phyloP scores from a whole-genome alignment of 2,888 invertebrate genomes.

The Acanthacorydalis orientalis region DNA sequence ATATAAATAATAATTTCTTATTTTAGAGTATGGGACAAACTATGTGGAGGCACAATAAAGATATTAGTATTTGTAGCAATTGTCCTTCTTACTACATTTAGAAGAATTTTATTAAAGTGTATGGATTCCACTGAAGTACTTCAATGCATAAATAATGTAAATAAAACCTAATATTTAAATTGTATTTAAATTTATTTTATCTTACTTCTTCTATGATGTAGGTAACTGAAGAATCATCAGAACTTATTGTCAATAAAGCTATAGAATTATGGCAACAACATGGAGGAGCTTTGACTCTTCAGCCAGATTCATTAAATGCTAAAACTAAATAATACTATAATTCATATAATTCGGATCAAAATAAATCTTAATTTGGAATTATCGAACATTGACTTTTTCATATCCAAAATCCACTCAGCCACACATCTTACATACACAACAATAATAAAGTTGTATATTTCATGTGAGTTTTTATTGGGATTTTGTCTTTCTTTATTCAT shows the following conservation, averaged over 20 bases:
- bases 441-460: too few relatives aligned
- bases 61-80: slow-evolving; percentile 65
- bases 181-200: slow-evolving; percentile 2
- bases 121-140: slow-evolving; percentile 39
- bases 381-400: too few relatives aligned
- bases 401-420: too few relatives aligned
- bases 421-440: too few relatives aligned
- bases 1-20: slow-evolving; percentile 3
- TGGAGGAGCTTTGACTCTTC: slow-evolving; percentile 36
- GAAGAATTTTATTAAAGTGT: slow-evolving; percentile 46
- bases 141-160: slow-evolving; percentile 50
- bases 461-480: too few relatives aligned
- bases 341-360: too few relatives aligned
- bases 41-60: slow-evolving; percentile 70
- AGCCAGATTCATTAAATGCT: slow-evolving; percentile 7
- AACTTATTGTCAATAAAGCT: slow-evolving; percentile 69
- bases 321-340: too few relatives aligned
- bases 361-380: too few relatives aligned
- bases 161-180: slow-evolving; percentile 10
- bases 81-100: slow-evolving; percentile 51
- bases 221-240: slow-evolving; percentile 66
- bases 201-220: slow-evolving; percentile 22
- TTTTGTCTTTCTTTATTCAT: too few relatives aligned
- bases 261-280: slow-evolving; percentile 76
- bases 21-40: slow-evolving; percentile 75